Percentiles rank a stretch among this genome's conserved stretches.
Evolutionary conservation across 2,888 invertebrate genomes (phyloP).

Genomic region (Aspidiotus destructor): DNA sequence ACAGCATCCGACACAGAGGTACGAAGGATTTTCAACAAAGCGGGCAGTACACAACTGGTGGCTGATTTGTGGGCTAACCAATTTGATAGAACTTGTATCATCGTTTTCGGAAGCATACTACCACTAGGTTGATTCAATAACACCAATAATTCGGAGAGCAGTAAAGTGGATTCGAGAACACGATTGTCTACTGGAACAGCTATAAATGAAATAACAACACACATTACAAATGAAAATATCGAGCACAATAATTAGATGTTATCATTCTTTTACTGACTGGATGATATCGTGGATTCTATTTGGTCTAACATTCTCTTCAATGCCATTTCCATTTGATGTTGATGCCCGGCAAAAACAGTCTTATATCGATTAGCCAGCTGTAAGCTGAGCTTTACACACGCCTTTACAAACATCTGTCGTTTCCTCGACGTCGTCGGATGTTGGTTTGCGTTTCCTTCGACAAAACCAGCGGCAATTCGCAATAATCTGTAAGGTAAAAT

Average conservation of each 20-base stretch:
- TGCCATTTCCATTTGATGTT: conserved; percentile 45
- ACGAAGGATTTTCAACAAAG: conserved; percentile 45
- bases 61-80: conserved; percentile 48
- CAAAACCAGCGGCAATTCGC: conserved; percentile 52
- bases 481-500: conserved; percentile 44
- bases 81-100: conserved; percentile 41
- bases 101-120: conserved; percentile 40
- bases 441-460: conserved; percentile 43
- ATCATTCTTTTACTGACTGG: conserved; percentile 40
- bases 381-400: conserved; percentile 51
- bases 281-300: conserved; percentile 46
- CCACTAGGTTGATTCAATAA: conserved; percentile 44
- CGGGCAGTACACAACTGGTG: conserved; percentile 45
- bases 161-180: conserved; percentile 45
- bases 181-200: conserved; percentile 41
- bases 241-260: not conserved
- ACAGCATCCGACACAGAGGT: conserved; percentile 45
- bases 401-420: conserved; percentile 52
- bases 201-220: conserved; percentile 14
- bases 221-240: not conserved
- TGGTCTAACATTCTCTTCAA: conserved; percentile 48
- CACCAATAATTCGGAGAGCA: conserved; percentile 48
- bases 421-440: conserved; percentile 48
- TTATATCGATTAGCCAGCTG: conserved; percentile 43
- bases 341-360: conserved; percentile 45